Percentiles rank a stretch among this genome's conserved stretches.
These are phyloP conservation scores for Hyphantria cunea DNA, from an alignment of 1,140 invertebrate genomes.

Conservation along the genomic window DNA sequence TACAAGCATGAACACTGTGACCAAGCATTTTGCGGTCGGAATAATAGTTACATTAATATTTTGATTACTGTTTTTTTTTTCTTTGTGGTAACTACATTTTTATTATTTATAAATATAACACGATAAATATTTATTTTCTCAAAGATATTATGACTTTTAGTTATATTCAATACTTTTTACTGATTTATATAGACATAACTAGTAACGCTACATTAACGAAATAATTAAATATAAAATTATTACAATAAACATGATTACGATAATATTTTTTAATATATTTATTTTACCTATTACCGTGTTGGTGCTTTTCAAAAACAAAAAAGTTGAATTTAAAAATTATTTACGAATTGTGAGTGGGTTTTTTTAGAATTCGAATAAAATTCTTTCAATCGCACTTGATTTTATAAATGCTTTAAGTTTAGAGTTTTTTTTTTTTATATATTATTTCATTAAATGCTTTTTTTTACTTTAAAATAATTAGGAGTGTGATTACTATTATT, in stretches of 20 bases:
- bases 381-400: conserved; percentile 5
- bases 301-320: neutral
- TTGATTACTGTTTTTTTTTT: no score
- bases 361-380: conserved; percentile 11
- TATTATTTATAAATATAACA: no score
- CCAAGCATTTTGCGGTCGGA: neutral
- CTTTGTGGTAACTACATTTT: no score
- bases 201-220: conserved; percentile 14
- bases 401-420: conserved; percentile 21
- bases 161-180: conserved; percentile 8
- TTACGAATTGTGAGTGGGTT: no score
- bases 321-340: conserved; percentile 2
- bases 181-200: conserved; percentile 19
- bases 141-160: conserved; percentile 8
- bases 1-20: conserved; percentile 1
- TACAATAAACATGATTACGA: conserved; percentile 2
- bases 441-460: conserved; percentile 17
- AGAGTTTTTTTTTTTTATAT: conserved; percentile 6
- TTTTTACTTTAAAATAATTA: neutral
- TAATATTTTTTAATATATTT: conserved; percentile 17
- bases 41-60: no score
- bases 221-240: conserved; percentile 9
- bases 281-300: conserved; percentile 11
- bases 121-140: neutral
- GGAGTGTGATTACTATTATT: no score